Evolutionary conservation across 1,140 invertebrate genomes (phyloP).

Genomic region (Papilio aristodemus): DNA sequence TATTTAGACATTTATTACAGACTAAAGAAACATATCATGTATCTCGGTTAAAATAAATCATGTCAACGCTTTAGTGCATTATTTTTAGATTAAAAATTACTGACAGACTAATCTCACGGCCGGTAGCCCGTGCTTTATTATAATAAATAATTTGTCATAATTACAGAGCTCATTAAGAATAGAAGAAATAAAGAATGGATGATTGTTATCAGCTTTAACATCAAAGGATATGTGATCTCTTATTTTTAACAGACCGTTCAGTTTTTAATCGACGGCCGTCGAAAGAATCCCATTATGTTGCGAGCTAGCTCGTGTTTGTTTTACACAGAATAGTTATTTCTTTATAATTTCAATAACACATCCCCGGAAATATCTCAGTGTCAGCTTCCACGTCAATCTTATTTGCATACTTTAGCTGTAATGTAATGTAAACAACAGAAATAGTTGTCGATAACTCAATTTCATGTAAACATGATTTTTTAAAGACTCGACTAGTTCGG

Average conservation of each 20-base stretch:
- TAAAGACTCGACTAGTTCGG: slow-evolving; percentile 33
- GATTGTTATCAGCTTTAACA: slow-evolving; percentile 31
- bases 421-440: slow-evolving; percentile 40
- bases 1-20: slow-evolving; percentile 1
- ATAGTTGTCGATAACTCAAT: slow-evolving; percentile 43
- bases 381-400: slow-evolving; percentile 23
- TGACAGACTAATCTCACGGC: not conserved
- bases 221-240: slow-evolving; percentile 31
- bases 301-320: slow-evolving; percentile 15
- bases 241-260: slow-evolving; percentile 29
- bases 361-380: slow-evolving; percentile 28
- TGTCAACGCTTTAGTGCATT: not conserved
- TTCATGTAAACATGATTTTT: slow-evolving; percentile 47
- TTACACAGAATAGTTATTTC: slow-evolving; percentile 16
- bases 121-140: not conserved
- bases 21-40: not conserved
- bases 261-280: slow-evolving; percentile 25
- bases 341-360: slow-evolving; percentile 29
- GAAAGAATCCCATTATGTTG: slow-evolving; percentile 28
- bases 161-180: slow-evolving; percentile 29
- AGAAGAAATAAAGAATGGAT: not conserved
- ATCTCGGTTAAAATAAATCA: not conserved
- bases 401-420: slow-evolving; percentile 26
- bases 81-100: slow-evolving; percentile 6
- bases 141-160: slow-evolving; percentile 18